A percentile compares a stretch with the other conserved stretches of the same genome.
phyloP scores from a whole-genome alignment of 1,140 invertebrate genomes.

The Calliphora vicina region DNA sequence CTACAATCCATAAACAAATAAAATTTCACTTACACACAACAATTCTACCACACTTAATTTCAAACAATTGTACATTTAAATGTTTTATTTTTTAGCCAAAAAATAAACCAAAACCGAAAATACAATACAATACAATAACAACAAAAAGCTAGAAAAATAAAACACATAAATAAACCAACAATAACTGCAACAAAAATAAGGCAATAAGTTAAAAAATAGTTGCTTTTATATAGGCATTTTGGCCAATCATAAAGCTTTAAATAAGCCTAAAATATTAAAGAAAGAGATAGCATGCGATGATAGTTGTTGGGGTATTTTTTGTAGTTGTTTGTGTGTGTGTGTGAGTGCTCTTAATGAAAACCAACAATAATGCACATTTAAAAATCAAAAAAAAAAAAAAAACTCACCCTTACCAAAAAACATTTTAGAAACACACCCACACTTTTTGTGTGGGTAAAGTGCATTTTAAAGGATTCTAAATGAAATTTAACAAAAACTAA shows the following conservation, averaged over 20 bases:
- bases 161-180: no score
- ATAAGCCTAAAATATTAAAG: constrained; percentile 8
- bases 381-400: background rate
- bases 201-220: constrained; percentile 15
- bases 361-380: constrained; percentile 24
- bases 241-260: constrained; percentile 27
- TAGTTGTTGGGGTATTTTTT: background rate
- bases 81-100: no score
- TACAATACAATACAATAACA: no score
- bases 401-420: constrained; percentile 25
- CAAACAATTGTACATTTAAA: no score
- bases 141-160: no score
- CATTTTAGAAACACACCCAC: constrained; percentile 19
- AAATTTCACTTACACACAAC: no score
- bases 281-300: constrained; percentile 15
- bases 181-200: background rate
- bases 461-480: constrained; percentile 17
- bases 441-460: background rate
- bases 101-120: no score
- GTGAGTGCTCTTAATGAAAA: background rate
- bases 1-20: no score
- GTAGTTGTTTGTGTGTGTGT: background rate
- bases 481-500: background rate
- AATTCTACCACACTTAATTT: no score
- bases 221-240: background rate